These are phyloP conservation scores for Macroglossus sobrinus DNA, from an alignment of 2,113 vertebrate genomes.

Conservation along the genomic window DNA sequence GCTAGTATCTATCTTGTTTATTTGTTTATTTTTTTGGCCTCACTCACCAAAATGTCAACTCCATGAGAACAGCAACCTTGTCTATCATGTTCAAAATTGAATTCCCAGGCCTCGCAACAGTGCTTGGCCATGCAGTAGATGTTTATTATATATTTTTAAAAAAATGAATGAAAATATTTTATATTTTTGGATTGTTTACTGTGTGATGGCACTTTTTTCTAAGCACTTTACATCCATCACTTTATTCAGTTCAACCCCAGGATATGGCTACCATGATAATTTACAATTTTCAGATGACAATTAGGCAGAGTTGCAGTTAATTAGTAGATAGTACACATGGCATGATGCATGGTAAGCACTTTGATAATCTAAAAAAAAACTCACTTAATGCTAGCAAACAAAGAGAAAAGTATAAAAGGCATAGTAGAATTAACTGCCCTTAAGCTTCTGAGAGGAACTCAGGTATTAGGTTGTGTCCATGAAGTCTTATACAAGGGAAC, in stretches of 20 bases:
- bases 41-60: not conserved
- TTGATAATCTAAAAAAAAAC: not conserved
- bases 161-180: not conserved
- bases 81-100: not conserved
- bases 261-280: not conserved
- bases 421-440: not conserved
- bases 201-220: not conserved
- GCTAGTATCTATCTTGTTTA: not conserved
- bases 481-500: not conserved
- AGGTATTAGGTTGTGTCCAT: not conserved
- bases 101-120: not conserved
- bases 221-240: not conserved
- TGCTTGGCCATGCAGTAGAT: not conserved
- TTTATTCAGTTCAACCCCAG: not conserved
- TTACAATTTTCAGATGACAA: constrained; percentile 26
- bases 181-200: not conserved
- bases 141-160: not conserved
- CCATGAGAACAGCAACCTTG: not conserved
- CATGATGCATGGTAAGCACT: not conserved
- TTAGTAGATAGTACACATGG: not conserved
- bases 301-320: constrained; percentile 2
- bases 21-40: not conserved
- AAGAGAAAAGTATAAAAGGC: not conserved
- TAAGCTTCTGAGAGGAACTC: not conserved
- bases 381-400: not conserved